Percentiles rank a stretch among this genome's conserved stretches.
These are phyloP conservation scores for Netelia melanura DNA, from an alignment of 2,888 invertebrate species.

Conservation along the genomic window DNA sequence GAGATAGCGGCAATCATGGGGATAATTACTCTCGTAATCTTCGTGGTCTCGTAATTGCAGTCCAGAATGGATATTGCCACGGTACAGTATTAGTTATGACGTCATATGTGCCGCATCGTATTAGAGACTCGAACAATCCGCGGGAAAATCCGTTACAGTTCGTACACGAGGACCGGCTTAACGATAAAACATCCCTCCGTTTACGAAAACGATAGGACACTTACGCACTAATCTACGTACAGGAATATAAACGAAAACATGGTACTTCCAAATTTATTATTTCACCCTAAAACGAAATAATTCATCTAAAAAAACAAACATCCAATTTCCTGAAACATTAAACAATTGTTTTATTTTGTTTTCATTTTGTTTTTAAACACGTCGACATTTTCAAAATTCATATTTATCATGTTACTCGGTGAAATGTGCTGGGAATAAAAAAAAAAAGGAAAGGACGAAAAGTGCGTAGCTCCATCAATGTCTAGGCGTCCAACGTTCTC, in stretches of 20 bases:
- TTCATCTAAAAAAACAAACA: too few relatives aligned
- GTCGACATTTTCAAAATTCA: not conserved
- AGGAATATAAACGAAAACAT: too few relatives aligned
- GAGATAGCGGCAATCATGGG: conserved; percentile 39
- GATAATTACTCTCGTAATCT: conserved; percentile 49
- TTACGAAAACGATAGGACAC: too few relatives aligned
- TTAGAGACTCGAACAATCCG: conserved; percentile 4
- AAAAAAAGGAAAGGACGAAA: not conserved
- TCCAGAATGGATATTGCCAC: conserved; percentile 31
- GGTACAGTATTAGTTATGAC: not conserved
- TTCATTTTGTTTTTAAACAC: too few relatives aligned
- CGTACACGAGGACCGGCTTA: not conserved
- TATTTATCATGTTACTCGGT: not conserved
- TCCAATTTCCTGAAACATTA: too few relatives aligned
- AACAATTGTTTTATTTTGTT: too few relatives aligned
- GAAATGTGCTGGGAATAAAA: not conserved
- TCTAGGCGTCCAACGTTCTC: not conserved
- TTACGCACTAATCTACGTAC: too few relatives aligned
- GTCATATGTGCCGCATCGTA: not conserved
- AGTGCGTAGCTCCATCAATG: not conserved
- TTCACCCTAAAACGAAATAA: too few relatives aligned
- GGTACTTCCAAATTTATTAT: too few relatives aligned
- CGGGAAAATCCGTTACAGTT: not conserved
- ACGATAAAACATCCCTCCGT: not conserved
- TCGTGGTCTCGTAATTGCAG: conserved; percentile 47